Conservation (phyloP, 2,797 vertebrate genomes). For the Kryptolebias ocellatus region DNA sequence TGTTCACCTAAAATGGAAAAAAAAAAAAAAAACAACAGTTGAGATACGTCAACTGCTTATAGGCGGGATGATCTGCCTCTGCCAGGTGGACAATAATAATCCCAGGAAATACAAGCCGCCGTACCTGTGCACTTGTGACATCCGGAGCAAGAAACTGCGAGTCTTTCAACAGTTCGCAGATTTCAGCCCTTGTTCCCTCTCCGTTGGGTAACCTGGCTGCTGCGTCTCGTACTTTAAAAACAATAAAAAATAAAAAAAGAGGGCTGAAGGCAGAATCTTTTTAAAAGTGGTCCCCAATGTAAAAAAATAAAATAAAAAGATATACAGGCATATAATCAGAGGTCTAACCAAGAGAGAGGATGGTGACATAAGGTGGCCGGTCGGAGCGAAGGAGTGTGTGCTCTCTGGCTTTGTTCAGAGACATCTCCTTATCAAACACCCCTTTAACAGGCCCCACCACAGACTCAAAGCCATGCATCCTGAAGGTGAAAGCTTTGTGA, state of each 20-base stretch:
- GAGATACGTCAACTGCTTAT: background rate
- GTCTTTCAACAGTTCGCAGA: constrained; percentile 97
- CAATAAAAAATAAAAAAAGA: too few relatives aligned
- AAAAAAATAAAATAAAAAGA: background rate
- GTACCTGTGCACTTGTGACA: constrained; percentile 97
- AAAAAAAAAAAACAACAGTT: background rate
- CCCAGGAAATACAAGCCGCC: background rate
- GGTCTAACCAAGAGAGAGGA: constrained; percentile 92
- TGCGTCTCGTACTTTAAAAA: constrained; percentile 89
- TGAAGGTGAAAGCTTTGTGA: constrained; percentile 97
- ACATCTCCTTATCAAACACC: constrained; percentile 98
- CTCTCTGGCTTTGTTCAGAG: constrained; percentile 97
- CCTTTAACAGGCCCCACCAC: constrained; percentile 98
- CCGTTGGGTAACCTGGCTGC: constrained; percentile 96
- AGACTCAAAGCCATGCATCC: constrained; percentile 98
- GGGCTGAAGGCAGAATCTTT: background rate
- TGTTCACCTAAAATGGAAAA: constrained; percentile 88
- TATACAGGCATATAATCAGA: background rate
- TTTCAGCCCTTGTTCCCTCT: constrained; percentile 96
- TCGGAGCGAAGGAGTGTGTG: constrained; percentile 96
- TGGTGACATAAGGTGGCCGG: constrained; percentile 96
- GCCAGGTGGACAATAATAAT: constrained; percentile 2
- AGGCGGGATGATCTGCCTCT: background rate
- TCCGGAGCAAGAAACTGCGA: constrained; percentile 98
- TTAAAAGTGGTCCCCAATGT: background rate